These are phyloP conservation scores for Hypolimnas misippus DNA, from an alignment of 2,888 invertebrate genomes.

Conservation along the genomic window DNA sequence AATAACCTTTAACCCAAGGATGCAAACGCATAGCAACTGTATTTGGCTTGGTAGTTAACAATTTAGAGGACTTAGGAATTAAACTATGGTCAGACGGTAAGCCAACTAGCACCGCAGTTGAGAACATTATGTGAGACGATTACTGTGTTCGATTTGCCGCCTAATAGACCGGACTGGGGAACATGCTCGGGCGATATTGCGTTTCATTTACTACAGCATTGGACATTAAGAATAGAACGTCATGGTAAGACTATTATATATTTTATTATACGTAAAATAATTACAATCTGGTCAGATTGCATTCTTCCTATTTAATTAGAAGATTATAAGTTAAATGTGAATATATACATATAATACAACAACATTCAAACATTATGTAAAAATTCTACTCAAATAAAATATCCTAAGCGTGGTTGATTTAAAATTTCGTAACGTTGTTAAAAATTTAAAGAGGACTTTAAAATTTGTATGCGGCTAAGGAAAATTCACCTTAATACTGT, in stretches of 20 bases:
- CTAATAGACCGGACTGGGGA: conserved; percentile 17
- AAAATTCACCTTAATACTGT: too few species aligned
- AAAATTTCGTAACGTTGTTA: too few species aligned
- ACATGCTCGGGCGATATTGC: conserved; percentile 14
- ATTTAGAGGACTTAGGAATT: conserved; percentile 9
- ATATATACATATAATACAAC: too few species aligned
- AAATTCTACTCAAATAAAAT: too few species aligned
- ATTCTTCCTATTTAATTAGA: background rate
- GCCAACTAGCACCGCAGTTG: conserved; percentile 3
- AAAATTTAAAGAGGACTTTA: too few species aligned
- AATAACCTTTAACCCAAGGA: background rate
- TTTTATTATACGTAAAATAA: background rate
- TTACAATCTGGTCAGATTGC: background rate
- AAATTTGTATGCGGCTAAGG: too few species aligned
- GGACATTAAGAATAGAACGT: background rate
- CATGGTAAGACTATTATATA: too few species aligned
- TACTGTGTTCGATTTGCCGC: conserved; percentile 28
- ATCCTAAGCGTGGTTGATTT: too few species aligned
- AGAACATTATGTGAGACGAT: conserved; percentile 19
- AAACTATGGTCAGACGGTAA: conserved; percentile 6
- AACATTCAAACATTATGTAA: too few species aligned
- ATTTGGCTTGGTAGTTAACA: conserved; percentile 10
- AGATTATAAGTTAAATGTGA: too few species aligned
- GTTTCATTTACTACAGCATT: conserved; percentile 19
- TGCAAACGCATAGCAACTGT: background rate